Evolutionary conservation across 2,888 invertebrate genomes (phyloP).

Genomic region (Pteria penguin): DNA sequence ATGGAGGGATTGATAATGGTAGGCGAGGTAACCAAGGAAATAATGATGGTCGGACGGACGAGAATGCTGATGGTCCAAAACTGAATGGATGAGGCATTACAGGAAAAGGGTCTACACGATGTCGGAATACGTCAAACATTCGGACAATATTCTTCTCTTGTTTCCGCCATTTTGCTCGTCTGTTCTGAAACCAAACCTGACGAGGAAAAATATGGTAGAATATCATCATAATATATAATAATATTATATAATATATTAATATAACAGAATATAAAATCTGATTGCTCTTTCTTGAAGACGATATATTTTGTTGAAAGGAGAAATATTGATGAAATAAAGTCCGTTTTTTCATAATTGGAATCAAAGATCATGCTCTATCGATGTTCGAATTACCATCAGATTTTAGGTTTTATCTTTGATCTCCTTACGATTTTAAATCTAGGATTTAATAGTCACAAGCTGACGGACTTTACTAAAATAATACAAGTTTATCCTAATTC

Average conservation of each 20-base stretch:
- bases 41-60: constrained; percentile 53
- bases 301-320: too few relatives aligned
- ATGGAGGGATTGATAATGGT: constrained; percentile 53
- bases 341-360: too few relatives aligned
- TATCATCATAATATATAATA: not conserved
- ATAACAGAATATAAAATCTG: too few relatives aligned
- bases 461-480: too few relatives aligned
- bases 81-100: constrained; percentile 51
- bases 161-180: constrained; percentile 75
- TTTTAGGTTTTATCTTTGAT: too few relatives aligned
- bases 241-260: not conserved
- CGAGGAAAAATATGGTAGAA: constrained; percentile 10
- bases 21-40: constrained; percentile 67
- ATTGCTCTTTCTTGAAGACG: too few relatives aligned
- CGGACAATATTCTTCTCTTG: constrained; percentile 70
- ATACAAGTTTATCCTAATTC: too few relatives aligned
- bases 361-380: too few relatives aligned
- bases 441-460: too few relatives aligned
- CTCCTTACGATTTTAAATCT: too few relatives aligned
- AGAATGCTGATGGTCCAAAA: constrained; percentile 51
- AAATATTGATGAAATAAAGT: too few relatives aligned
- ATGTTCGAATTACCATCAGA: too few relatives aligned
- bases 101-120: constrained; percentile 49
- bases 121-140: constrained; percentile 66
- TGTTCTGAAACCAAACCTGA: constrained; percentile 76